A percentile compares a stretch with the other conserved stretches of the same genome.
Conservation (phyloP, 2,888 invertebrate genomes). For the Lysandra coridon region DNA sequence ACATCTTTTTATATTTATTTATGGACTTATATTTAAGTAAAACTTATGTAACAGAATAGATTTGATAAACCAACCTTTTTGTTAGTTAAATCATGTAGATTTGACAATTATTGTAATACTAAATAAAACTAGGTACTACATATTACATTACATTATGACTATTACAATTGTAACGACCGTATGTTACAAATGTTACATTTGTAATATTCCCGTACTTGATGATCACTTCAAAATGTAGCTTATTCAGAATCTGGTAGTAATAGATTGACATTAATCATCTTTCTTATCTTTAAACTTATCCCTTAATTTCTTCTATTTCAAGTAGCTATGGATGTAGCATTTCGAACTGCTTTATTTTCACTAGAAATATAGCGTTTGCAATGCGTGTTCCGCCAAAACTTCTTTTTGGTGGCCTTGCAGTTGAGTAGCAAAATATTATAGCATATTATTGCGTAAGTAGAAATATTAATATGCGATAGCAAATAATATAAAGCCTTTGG, state of each 20-base stretch:
- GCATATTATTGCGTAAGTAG: background rate
- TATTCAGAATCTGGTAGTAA: background rate
- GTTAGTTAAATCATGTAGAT: background rate
- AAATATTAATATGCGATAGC: background rate
- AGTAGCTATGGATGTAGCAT: background rate
- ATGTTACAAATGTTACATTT: background rate
- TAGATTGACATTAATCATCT: background rate
- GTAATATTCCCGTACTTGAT: background rate
- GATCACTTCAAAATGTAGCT: background rate
- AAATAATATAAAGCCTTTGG: background rate
- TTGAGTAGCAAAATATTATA: background rate
- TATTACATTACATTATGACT: background rate
- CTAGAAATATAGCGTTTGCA: background rate
- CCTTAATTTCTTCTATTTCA: background rate
- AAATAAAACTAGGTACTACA: background rate
- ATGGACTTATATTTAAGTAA: conserved; percentile 21
- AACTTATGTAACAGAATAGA: background rate
- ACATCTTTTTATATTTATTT: background rate
- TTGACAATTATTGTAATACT: background rate
- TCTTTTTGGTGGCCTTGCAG: background rate
- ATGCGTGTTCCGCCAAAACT: background rate
- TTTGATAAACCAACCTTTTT: background rate
- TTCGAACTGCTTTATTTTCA: background rate
- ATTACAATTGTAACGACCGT: background rate
- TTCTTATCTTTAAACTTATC: background rate